Evolutionary conservation across 2,113 vertebrate genomes (phyloP).

Genomic region (Pagrus major): DNA sequence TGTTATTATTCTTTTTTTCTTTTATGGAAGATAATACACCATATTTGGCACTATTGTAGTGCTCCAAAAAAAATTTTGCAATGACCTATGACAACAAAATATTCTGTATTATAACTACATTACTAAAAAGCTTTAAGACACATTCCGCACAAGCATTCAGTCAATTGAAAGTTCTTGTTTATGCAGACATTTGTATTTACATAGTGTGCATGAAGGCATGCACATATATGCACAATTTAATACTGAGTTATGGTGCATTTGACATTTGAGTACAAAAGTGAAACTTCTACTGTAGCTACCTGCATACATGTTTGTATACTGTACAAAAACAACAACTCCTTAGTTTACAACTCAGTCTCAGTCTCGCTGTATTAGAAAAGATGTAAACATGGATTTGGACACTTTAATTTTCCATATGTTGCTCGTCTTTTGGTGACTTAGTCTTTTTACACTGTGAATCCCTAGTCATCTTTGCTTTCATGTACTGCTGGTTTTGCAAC

Average conservation of each 20-base stretch:
- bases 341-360: constrained; percentile 68
- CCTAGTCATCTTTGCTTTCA: constrained; percentile 61
- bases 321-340: constrained; percentile 81
- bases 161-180: constrained; percentile 80
- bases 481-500: constrained; percentile 67
- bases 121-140: constrained; percentile 81
- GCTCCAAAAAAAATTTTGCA: constrained; percentile 61
- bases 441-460: constrained; percentile 64
- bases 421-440: constrained; percentile 62
- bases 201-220: constrained; percentile 74
- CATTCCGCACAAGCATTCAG: constrained; percentile 82
- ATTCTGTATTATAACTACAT: constrained; percentile 82
- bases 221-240: constrained; percentile 82
- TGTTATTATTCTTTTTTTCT: constrained; percentile 57
- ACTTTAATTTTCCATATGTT: constrained; percentile 48
- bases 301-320: constrained; percentile 81
- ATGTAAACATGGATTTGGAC: constrained; percentile 77
- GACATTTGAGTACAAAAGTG: constrained; percentile 85
- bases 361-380: constrained; percentile 73
- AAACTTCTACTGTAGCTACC: constrained; percentile 78
- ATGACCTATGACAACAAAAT: constrained; percentile 74
- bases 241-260: constrained; percentile 83
- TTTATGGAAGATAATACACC: constrained; percentile 73
- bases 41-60: constrained; percentile 74
- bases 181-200: constrained; percentile 81